phyloP scores from a whole-genome alignment of 2,797 vertebrate genomes.

The Falco berigora region DNA sequence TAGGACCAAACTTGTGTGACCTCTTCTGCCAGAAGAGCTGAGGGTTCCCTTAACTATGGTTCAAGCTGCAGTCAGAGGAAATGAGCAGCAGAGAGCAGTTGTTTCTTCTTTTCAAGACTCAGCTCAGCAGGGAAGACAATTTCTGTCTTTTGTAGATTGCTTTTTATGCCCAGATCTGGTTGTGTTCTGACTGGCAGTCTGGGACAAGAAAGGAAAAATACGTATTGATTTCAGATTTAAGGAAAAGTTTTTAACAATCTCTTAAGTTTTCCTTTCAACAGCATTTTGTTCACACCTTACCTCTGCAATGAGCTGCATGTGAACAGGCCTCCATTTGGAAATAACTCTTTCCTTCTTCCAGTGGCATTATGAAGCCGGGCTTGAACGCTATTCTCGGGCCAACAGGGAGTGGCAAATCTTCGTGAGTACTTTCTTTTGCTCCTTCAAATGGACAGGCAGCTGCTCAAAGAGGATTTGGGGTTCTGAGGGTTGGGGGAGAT shows the following conservation, averaged over 20 bases:
- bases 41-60: background rate
- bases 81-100: background rate
- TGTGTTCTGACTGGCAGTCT: background rate
- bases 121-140: background rate
- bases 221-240: background rate
- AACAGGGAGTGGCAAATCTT: constrained; percentile 83
- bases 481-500: background rate
- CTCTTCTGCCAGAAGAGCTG: background rate
- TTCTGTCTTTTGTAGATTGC: background rate
- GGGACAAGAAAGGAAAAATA: background rate
- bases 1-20: background rate
- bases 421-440: constrained; percentile 74
- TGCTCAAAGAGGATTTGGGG: background rate
- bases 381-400: constrained; percentile 84
- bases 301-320: background rate
- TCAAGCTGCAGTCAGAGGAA: background rate
- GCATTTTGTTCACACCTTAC: background rate
- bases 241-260: background rate
- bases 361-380: constrained; percentile 83
- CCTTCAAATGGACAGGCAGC: background rate
- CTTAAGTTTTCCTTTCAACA: background rate
- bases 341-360: constrained; percentile 59
- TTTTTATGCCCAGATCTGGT: background rate
- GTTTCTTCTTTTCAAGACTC: background rate
- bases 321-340: background rate